Evolutionary conservation across 2,888 invertebrate species (phyloP), one percentile per base, ranked within the genome.

Genomic region (Arctia plantaginis): DNA sequence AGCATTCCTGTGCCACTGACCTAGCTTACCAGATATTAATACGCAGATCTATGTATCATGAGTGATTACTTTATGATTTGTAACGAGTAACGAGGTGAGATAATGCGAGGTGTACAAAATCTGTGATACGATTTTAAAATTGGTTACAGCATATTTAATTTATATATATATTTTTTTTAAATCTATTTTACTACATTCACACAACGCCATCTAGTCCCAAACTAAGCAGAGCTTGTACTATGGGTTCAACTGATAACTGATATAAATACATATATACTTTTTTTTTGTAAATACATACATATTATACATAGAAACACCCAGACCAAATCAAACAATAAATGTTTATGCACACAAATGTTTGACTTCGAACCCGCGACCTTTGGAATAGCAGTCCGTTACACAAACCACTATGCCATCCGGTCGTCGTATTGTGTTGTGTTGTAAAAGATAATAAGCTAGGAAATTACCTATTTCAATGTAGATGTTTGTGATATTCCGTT

Each of bases 1-100:
- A 81, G 73, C 82, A 82, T 85, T 87, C 83, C 83, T 89, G 89
- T 90, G 91, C 91, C 90, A 92, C 92, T 93, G 92, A 92, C 92
- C 92, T 91, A 91, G 87, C 91, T 87, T 86, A 90, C 85, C 86
- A 86, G 83, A 86, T 84, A 83, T 87, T 85, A 85, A 85, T 83
- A 82, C 78, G 73, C 80, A 81, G 72, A 78, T 73, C 67, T 77
- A 81, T 74, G 77, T 76, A 79, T 76, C 73, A 69, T 68, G 47
- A 74, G 35, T 73, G 66, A 68, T 74, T 67, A 71, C 66, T 66
- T 55, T 68, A 65, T 72, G 51, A 68, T 51, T 67, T 68, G 72
- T 71, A 77, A 83, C 75, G 33, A 72, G 70, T 51, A 66, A 73
- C 71, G 67, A 75, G 51, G 51, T 51, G 23, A 51, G 23, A n/a